Evolutionary conservation across 2,113 vertebrate species (phyloP).

Genomic region (Falco punctatus): DNA sequence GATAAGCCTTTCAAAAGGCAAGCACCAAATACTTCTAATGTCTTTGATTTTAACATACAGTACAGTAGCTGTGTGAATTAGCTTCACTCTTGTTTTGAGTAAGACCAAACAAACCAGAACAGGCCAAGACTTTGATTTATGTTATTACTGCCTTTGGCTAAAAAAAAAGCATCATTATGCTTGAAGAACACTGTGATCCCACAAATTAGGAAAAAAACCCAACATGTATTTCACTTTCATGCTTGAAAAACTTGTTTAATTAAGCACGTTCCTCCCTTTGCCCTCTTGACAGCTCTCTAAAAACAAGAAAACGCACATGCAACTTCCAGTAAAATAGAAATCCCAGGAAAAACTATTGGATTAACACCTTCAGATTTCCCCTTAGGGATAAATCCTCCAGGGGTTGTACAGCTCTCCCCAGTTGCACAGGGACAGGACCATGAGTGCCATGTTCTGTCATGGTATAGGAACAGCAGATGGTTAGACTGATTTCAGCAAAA

Average conservation of each 20-base stretch:
- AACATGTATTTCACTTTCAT: neutral
- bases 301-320: neutral
- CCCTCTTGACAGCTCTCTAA: neutral
- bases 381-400: neutral
- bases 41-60: constrained; percentile 14
- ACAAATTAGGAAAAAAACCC: neutral
- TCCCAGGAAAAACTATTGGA: neutral
- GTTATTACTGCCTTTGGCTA: constrained; percentile 54
- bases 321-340: neutral
- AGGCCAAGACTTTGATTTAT: constrained; percentile 49
- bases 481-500: neutral
- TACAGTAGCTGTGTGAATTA: constrained; percentile 41
- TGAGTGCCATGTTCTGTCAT: neutral
- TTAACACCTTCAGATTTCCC: neutral
- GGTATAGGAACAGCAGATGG: neutral
- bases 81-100: constrained; percentile 46
- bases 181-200: constrained; percentile 41
- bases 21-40: neutral
- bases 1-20: constrained; percentile 33
- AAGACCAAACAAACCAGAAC: constrained; percentile 55
- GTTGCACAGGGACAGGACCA: neutral
- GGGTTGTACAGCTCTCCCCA: neutral
- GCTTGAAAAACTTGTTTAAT: constrained; percentile 57
- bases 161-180: constrained; percentile 40
- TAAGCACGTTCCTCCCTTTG: neutral